Percentiles rank a stretch among this genome's conserved stretches.
Conservation (phyloP, 2,113 vertebrate species). For the Chamaetylas fuelleborni region DNA sequence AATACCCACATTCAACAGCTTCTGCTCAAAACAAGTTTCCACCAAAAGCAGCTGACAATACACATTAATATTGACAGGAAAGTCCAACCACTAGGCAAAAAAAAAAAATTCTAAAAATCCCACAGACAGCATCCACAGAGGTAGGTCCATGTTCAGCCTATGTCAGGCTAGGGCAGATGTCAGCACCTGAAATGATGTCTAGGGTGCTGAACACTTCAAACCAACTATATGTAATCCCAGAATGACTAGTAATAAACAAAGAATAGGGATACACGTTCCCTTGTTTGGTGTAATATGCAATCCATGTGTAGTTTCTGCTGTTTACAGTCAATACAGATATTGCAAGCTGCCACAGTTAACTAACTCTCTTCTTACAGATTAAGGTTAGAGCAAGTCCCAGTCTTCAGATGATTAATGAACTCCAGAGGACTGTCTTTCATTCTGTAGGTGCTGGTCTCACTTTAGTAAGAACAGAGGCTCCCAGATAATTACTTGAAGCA, state of each 20-base stretch:
- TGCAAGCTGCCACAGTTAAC: not conserved
- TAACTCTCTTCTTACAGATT: not conserved
- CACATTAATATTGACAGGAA: not conserved
- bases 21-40: not conserved
- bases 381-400: not conserved
- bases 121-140: not conserved
- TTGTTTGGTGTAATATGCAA: not conserved
- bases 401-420: not conserved
- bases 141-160: not conserved
- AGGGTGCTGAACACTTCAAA: not conserved
- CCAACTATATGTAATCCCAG: not conserved
- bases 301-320: not conserved
- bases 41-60: not conserved
- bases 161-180: not conserved
- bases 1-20: not conserved
- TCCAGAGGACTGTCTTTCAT: not conserved
- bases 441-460: not conserved
- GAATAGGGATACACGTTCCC: accelerated
- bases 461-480: not conserved
- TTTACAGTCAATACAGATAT: not conserved
- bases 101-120: not conserved
- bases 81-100: not conserved
- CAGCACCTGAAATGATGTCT: not conserved
- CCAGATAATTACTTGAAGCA: slow-evolving; percentile 62
- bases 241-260: not conserved